phyloP scores from a whole-genome alignment of 2,113 vertebrate genomes.

The Sclerurus mexicanus region DNA sequence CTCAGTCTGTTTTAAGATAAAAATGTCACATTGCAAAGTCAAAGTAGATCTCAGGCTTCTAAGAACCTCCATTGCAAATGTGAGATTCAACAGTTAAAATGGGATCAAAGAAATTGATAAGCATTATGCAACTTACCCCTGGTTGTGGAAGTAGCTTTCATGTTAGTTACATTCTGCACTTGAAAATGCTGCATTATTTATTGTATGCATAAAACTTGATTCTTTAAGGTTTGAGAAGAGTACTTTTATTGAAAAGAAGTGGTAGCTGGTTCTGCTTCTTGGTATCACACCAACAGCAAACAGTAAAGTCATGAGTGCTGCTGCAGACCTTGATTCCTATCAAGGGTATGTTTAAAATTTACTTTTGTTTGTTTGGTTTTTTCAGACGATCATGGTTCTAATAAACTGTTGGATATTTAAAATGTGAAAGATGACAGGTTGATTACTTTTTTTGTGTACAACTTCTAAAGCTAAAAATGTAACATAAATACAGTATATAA shows the following conservation, averaged over 20 bases:
- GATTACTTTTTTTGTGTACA: background rate
- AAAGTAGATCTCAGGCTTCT: background rate
- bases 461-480: background rate
- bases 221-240: background rate
- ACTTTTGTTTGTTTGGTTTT: background rate
- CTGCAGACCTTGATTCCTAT: background rate
- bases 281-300: background rate
- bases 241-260: background rate
- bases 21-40: background rate
- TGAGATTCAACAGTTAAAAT: background rate
- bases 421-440: background rate
- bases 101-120: background rate
- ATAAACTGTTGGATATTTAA: background rate
- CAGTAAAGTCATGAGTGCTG: background rate
- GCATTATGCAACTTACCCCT: background rate
- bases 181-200: constrained; percentile 30
- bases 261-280: background rate
- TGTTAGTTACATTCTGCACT: background rate
- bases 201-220: background rate
- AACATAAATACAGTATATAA: background rate
- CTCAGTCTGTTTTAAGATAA: background rate
- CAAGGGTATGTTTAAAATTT: background rate
- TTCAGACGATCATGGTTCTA: background rate
- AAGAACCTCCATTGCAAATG: background rate
- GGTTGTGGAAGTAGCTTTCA: background rate